Base-by-base conservation (phyloP, 2,797 vertebrate species). In the Eutrigla gurnardus region DNA sequence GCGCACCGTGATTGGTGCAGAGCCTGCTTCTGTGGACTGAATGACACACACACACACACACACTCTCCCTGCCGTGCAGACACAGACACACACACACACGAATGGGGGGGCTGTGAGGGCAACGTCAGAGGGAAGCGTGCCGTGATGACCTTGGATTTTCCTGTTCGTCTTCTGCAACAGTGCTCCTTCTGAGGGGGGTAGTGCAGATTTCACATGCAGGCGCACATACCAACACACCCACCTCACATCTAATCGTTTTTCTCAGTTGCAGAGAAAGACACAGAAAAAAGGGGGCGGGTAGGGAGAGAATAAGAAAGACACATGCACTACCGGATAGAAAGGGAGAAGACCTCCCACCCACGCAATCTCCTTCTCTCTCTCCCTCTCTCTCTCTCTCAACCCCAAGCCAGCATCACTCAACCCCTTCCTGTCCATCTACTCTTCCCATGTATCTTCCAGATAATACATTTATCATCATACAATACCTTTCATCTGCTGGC, bases 141-240 rank as follows among this genome's bases (percentile, higher is more conserved):
- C 46, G 88, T 84, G 88, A 93, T 95, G 94, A 95, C 94, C 94
- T 95, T 95, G 94, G 93, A 81, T 92, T 93, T 91, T 92, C 89
- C 88, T 4, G 60, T 83, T 78, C 79, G 83, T 82, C 73, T 90
- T 80, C 86, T 74, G 86, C 86, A 75, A 84, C 82, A 75, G 82
- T 45, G 57, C 86, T 88, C 78, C 47, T 77, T 78, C 83, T 91
- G 63, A 84, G 66, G 42, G 78, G 68, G 81, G 69, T 54, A 66
- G 74, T 57, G 88, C 87, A 77, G 84, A 80, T 83, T 84, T 83
- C 68, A 72, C 82, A 85, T 78, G 57, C 70, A 64, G 53, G 33
- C 54, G 50, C 63, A 82, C 65, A 81, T 39, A 71, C 65, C 73
- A 66, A 57, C 77, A 68, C 79, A 73, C 39, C 46, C 73, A 68